phyloP scores from a whole-genome alignment of 92 coral and sea anemone species.

The Porites cylindrica region DNA sequence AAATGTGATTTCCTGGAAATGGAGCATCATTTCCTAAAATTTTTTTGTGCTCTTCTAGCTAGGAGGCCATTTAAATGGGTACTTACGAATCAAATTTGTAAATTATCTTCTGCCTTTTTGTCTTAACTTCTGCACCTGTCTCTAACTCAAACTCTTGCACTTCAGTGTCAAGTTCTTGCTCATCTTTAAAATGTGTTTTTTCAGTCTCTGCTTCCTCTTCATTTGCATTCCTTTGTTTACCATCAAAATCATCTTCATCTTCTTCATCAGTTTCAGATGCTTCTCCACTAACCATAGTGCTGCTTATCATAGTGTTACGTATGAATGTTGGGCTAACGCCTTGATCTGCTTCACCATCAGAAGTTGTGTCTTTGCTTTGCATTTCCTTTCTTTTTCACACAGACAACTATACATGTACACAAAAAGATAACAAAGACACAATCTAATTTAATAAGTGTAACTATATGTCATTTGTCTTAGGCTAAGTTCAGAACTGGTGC shows the following conservation, averaged over 20 bases:
- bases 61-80: neutral
- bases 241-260: conserved; percentile 66
- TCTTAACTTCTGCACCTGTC: conserved; percentile 27
- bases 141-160: conserved; percentile 17
- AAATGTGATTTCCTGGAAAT: too few relatives aligned
- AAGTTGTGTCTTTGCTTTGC: conserved; percentile 14
- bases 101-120: conserved; percentile 76
- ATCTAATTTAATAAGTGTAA: too few relatives aligned
- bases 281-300: conserved; percentile 95
- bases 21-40: too few relatives aligned
- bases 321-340: conserved; percentile 70
- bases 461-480: too few relatives aligned
- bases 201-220: conserved; percentile 29
- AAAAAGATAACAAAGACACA: neutral
- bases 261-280: conserved; percentile 96
- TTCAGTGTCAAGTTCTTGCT: conserved; percentile 25
- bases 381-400: conserved; percentile 11
- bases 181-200: conserved; percentile 24
- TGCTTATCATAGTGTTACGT: conserved; percentile 86
- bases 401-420: conserved; percentile 15
- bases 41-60: neutral
- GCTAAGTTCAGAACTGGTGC: too few relatives aligned
- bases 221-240: conserved; percentile 17
- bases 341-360: conserved; percentile 60
- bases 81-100: conserved; percentile 94